These are phyloP conservation scores for Theretra japonica DNA, from an alignment of 2,888 invertebrate species.

Conservation along the genomic window DNA sequence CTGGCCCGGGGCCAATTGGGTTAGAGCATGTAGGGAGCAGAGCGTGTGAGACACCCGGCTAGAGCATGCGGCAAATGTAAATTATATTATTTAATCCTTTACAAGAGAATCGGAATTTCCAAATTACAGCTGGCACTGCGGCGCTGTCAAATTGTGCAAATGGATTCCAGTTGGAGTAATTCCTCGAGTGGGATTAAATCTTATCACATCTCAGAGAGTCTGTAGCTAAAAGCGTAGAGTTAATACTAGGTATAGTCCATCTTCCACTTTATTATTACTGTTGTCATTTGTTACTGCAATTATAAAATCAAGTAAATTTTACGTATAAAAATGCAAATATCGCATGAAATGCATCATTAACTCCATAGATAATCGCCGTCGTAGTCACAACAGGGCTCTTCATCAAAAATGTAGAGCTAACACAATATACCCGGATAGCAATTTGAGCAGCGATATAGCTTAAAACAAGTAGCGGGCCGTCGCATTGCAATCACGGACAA, in stretches of 20 bases:
- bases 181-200: neutral
- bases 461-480: conserved; percentile 6
- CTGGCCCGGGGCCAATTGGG: conserved; percentile 51
- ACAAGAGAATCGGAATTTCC: neutral
- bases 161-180: neutral
- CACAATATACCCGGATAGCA: neutral
- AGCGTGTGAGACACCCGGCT: conserved; percentile 4
- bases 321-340: too few species aligned
- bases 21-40: conserved; percentile 33
- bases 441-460: neutral
- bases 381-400: neutral
- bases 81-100: conserved; percentile 22
- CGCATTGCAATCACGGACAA: conserved; percentile 22
- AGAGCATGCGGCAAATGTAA: conserved; percentile 17
- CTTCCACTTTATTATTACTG: too few species aligned
- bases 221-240: too few species aligned
- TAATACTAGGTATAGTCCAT: too few species aligned
- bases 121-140: neutral
- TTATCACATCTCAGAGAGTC: neutral
- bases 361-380: too few species aligned
- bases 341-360: too few species aligned
- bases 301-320: too few species aligned
- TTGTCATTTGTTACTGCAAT: too few species aligned
- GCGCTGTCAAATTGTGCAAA: neutral
- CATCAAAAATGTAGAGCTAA: conserved; percentile 9